phyloP scores from a whole-genome alignment of 2,797 vertebrate genomes.

The Phalloptychus januarius region DNA sequence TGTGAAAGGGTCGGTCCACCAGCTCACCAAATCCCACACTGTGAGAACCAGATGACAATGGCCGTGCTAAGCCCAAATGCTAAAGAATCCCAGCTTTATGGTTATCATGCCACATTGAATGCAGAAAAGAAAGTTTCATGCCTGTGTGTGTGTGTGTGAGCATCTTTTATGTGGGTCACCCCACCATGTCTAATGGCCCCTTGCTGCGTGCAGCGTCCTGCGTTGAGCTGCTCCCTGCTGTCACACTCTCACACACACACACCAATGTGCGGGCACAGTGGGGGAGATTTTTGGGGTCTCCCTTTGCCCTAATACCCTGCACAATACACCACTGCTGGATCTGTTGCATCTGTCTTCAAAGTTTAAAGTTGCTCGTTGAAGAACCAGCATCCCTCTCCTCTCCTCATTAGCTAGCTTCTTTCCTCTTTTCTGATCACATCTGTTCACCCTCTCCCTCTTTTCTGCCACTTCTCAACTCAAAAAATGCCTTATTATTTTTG shows the following conservation, averaged over 20 bases:
- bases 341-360: slow-evolving; percentile 79
- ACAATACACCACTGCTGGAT: slow-evolving; percentile 75
- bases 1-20: slow-evolving; percentile 47
- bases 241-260: slow-evolving; percentile 62
- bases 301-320: slow-evolving; percentile 79
- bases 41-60: slow-evolving; percentile 75
- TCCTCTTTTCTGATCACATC: slow-evolving; percentile 18
- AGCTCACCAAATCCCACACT: slow-evolving; percentile 52
- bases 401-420: slow-evolving; percentile 25
- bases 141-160: slow-evolving; percentile 47
- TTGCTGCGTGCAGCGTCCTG: slow-evolving; percentile 83
- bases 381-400: slow-evolving; percentile 59
- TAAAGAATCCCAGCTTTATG: slow-evolving; percentile 76
- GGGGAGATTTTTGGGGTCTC: slow-evolving; percentile 82
- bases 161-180: slow-evolving; percentile 86
- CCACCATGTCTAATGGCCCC: slow-evolving; percentile 88
- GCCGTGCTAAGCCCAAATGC: slow-evolving; percentile 61
- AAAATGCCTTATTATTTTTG: slow-evolving; percentile 30
- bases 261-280: slow-evolving; percentile 60
- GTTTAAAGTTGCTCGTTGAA: slow-evolving; percentile 78
- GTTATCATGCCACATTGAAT: slow-evolving; percentile 78
- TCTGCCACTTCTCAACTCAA: slow-evolving; percentile 11
- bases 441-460: slow-evolving; percentile 9
- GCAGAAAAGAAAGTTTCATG: slow-evolving; percentile 68
- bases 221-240: slow-evolving; percentile 80